Evolutionary conservation across 2,113 vertebrate species (phyloP).

Genomic region (Chaetops frenatus): DNA sequence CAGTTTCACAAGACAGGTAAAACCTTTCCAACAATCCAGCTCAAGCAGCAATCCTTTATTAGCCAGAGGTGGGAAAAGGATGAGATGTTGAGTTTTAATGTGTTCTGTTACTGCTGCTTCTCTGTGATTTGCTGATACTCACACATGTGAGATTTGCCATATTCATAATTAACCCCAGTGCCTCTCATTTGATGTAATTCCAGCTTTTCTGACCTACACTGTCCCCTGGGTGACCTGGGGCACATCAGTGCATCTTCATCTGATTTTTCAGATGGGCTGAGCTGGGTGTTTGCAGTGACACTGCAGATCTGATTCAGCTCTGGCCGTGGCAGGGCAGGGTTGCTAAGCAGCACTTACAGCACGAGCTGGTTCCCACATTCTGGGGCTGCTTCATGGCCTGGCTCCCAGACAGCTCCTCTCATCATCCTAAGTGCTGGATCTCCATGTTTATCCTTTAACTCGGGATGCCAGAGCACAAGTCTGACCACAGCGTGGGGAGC

Average conservation of each 20-base stretch:
- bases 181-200: constrained; percentile 3
- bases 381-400: neutral
- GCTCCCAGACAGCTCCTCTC: neutral
- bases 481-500: neutral
- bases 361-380: neutral
- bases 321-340: constrained; percentile 46
- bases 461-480: neutral
- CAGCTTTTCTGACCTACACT: neutral
- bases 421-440: accelerated
- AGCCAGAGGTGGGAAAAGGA: neutral
- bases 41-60: neutral
- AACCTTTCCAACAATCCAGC: neutral
- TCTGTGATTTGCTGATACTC: neutral
- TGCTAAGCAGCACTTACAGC: constrained; percentile 54
- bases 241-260: neutral
- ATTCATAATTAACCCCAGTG: neutral
- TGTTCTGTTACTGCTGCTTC: neutral
- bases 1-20: neutral
- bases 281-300: neutral
- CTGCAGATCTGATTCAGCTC: constrained; percentile 16
- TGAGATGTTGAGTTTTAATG: neutral
- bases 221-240: constrained; percentile 16
- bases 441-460: neutral
- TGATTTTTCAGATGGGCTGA: constrained; percentile 5
- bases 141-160: neutral